Evolutionary conservation across 2,113 vertebrate species (phyloP).

Genomic region (Pimephales promelas): DNA sequence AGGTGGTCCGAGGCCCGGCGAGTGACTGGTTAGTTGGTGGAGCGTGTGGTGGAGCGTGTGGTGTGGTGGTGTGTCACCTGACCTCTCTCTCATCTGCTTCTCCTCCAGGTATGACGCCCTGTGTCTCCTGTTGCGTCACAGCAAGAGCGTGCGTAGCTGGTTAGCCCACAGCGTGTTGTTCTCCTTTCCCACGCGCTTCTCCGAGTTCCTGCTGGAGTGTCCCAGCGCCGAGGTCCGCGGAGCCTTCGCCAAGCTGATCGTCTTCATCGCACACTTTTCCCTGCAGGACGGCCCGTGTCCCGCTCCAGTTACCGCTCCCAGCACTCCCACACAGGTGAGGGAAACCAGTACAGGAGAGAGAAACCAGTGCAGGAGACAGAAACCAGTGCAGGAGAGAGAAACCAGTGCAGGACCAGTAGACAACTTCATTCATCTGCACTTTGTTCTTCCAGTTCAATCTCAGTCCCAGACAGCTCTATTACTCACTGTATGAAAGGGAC

Average conservation of each 20-base stretch:
- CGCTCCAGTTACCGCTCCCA: conserved; percentile 90
- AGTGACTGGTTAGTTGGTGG: conserved; percentile 88
- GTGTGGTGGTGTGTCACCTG: background rate
- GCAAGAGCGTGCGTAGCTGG: conserved; percentile 98
- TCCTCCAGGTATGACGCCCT: conserved; percentile 91
- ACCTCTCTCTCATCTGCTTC: background rate
- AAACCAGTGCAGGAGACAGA: too few species aligned
- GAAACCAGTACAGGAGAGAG: background rate
- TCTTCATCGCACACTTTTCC: conserved; percentile 99
- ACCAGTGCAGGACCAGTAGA: too few species aligned
- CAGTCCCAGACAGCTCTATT: too few species aligned
- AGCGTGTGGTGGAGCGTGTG: too few species aligned
- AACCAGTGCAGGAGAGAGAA: too few species aligned
- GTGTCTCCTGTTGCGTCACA: conserved; percentile 96
- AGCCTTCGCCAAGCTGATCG: conserved; percentile 95
- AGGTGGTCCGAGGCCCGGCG: conserved; percentile 95
- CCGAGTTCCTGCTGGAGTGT: conserved; percentile 95
- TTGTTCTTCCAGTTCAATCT: too few species aligned
- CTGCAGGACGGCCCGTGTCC: conserved; percentile 97
- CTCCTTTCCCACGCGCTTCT: conserved; percentile 94
- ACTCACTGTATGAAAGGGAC: too few species aligned
- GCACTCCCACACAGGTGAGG: conserved; percentile 90
- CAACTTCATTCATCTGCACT: too few species aligned
- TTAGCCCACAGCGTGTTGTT: conserved; percentile 98
- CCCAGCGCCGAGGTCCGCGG: conserved; percentile 97